phyloP scores from a whole-genome alignment of 2,888 invertebrate species.

The Girardia tigrina region DNA sequence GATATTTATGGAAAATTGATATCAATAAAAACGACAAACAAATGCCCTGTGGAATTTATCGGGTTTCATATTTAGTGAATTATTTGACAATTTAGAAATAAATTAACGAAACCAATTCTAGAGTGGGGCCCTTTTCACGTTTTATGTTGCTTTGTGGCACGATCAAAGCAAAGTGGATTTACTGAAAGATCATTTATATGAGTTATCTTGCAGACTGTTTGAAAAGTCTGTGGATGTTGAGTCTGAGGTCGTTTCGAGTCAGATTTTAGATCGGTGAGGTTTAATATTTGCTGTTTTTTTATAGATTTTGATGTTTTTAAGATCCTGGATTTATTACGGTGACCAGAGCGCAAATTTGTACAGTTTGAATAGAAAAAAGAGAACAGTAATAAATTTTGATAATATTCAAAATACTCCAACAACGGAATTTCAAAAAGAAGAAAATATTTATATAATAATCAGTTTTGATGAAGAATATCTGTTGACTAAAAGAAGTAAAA shows the following conservation, averaged over 20 bases:
- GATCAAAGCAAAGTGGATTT: background rate
- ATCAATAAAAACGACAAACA: background rate
- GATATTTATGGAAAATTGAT: background rate
- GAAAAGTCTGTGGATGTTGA: background rate
- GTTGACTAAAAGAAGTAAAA: background rate
- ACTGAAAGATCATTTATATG: background rate
- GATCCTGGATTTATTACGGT: background rate
- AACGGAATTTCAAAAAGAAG: slow-evolving; percentile 18
- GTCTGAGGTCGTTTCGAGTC: background rate
- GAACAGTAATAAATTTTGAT: background rate
- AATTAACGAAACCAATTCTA: background rate
- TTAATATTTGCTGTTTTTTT: background rate
- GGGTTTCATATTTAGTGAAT: background rate
- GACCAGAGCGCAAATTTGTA: background rate
- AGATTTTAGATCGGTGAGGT: background rate
- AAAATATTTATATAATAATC: background rate
- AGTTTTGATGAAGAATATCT: background rate
- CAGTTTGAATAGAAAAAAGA: slow-evolving; percentile 2
- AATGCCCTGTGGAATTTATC: slow-evolving; percentile 17
- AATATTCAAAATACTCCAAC: background rate
- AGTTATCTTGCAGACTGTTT: slow-evolving; percentile 9
- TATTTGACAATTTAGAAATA: background rate
- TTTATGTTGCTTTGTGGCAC: background rate
- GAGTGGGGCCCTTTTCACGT: background rate
- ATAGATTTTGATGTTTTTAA: background rate